phyloP scores from a whole-genome alignment of 1,140 invertebrate genomes.

The Platyura marginata region DNA sequence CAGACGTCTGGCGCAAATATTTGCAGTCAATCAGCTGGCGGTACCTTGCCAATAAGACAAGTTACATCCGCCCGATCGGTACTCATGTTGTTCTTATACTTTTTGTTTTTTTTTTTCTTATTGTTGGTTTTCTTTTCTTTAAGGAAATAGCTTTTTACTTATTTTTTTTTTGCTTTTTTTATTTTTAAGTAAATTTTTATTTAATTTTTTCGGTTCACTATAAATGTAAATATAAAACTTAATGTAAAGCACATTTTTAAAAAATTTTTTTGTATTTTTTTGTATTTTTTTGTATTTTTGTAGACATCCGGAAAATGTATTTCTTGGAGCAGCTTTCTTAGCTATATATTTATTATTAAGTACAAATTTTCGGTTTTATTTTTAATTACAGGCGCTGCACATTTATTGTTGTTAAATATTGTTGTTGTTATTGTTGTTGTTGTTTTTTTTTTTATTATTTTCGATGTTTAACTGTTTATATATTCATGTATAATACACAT shows the following conservation, averaged over 20 bases:
- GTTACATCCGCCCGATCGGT: conserved; percentile 1
- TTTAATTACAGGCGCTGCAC: neutral
- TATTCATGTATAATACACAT: too few species aligned
- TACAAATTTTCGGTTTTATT: neutral
- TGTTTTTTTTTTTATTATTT: too few species aligned
- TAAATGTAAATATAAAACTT: too few species aligned
- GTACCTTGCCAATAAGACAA: conserved; percentile 4
- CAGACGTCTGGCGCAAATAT: neutral
- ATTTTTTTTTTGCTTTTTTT: neutral
- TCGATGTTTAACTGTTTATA: too few species aligned
- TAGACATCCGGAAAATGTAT: neutral
- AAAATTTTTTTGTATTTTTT: too few species aligned
- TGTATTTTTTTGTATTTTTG: too few species aligned
- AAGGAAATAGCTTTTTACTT: neutral
- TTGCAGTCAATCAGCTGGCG: neutral
- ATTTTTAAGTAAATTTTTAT: too few species aligned
- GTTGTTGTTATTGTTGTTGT: too few species aligned
- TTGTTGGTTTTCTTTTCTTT: neutral
- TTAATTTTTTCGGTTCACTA: too few species aligned
- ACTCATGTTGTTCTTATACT: neutral
- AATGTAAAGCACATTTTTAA: too few species aligned
- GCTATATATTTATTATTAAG: neutral
- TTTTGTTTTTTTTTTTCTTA: neutral
- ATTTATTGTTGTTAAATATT: too few species aligned
- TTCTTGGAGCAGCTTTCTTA: neutral